Evolutionary conservation across 2,797 vertebrate species (phyloP).

Genomic region (Coluber constrictor): DNA sequence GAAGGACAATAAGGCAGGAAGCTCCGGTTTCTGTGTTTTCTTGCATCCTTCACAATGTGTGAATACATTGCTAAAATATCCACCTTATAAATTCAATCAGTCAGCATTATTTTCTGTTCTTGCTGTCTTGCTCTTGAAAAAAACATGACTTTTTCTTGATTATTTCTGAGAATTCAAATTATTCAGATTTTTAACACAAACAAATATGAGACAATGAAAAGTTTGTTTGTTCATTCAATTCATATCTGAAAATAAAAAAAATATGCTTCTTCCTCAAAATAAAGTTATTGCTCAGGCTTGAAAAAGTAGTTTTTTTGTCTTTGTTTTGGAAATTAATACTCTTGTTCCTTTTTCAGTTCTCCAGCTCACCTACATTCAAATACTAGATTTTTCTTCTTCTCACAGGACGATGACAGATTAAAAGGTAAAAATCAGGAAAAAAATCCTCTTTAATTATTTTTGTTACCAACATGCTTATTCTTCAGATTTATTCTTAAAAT

Average conservation of each 20-base stretch:
- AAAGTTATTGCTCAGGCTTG: background rate
- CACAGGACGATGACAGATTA: constrained; percentile 76
- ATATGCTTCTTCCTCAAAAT: background rate
- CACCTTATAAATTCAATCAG: background rate
- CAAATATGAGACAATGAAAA: background rate
- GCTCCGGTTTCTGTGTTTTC: background rate
- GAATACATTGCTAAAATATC: background rate
- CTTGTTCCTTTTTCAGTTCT: constrained; percentile 64
- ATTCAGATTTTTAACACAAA: background rate
- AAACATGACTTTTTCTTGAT: background rate
- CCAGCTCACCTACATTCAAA: constrained; percentile 47
- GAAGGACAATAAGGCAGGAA: background rate
- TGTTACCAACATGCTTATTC: background rate
- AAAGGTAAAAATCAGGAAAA: constrained; percentile 52
- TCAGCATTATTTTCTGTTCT: background rate
- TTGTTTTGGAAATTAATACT: background rate
- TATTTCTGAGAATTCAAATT: background rate
- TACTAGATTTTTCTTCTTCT: constrained; percentile 84
- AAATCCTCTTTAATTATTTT: background rate
- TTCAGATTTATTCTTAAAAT: background rate
- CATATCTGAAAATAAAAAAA: background rate
- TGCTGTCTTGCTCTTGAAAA: background rate
- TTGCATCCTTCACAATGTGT: background rate
- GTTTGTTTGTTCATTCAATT: background rate
- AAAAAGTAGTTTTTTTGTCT: background rate